Evolutionary conservation across 2,113 vertebrate species (phyloP).

Genomic region (Castor canadensis): DNA sequence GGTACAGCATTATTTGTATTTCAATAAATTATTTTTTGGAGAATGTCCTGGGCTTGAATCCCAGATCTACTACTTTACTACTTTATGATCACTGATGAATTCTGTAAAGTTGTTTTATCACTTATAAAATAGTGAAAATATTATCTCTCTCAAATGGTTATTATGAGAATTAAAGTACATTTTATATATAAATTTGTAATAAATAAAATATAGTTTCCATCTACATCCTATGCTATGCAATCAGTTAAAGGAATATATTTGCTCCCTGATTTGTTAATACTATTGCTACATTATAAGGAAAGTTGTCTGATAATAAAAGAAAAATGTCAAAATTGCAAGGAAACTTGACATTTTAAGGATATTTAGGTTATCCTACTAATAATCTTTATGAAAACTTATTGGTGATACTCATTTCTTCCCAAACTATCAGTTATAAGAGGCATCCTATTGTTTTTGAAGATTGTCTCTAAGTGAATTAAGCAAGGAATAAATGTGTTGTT

Average conservation of each 20-base stretch:
- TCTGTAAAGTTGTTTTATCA: neutral
- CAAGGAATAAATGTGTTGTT: neutral
- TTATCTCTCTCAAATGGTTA: neutral
- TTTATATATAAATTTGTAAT: neutral
- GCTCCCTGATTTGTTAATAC: neutral
- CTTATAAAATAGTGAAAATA: neutral
- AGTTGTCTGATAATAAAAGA: neutral
- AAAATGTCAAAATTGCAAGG: neutral
- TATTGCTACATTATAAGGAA: neutral
- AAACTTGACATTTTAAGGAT: neutral
- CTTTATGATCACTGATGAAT: neutral
- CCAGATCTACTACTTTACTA: neutral
- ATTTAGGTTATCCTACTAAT: neutral
- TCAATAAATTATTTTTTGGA: neutral
- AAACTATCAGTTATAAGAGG: neutral
- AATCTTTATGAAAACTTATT: neutral
- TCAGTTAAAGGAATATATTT: neutral
- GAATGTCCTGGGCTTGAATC: neutral
- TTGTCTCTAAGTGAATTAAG: neutral
- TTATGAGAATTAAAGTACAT: neutral
- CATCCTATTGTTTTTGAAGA: neutral
- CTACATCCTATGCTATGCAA: too few species aligned
- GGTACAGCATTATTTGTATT: neutral
- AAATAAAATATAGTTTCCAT: too few species aligned
- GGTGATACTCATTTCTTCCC: neutral